Evolutionary conservation across 2,113 vertebrate genomes (phyloP), one percentile per base, ranked within the genome.

Genomic region (Cryptotis parvus): DNA sequence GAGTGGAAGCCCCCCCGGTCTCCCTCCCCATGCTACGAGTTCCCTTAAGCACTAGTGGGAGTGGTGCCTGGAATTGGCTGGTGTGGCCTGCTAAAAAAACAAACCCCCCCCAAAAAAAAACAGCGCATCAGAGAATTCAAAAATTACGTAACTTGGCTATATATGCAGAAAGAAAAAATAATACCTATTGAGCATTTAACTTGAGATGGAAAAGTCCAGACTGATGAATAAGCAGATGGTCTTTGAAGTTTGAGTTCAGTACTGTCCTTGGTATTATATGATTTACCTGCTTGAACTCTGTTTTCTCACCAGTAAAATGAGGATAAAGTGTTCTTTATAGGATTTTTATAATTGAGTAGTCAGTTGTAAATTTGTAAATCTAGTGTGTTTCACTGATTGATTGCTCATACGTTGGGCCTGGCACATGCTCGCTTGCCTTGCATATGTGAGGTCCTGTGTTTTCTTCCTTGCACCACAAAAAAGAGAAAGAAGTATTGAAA

Each of bases 251-350:
- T 61, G 10, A 33, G 18, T 86, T 88, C 33, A 65, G 35, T 88
- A 35, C 37, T 89, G 35, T 43, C 52, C 68, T 29, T 39, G 39
- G 82, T 39, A 65, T 39, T 81, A 55, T 26, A 43, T 91, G 72
- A 37, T 37, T 72, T 80, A 41, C 20, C 24, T 83, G 27, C 65
- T 93, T 69, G 68, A 63, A 75, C 14, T 81, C 29, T 65, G 31
- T 92, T 90, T 92, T 80, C 68, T 90, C 74, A 72, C 74, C 61
- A 80, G n/a, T 87, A 82, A 83, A 80, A 61, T 70, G 45, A 91
- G 26, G 70, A 41, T 49, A 81, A 26, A 29, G 27, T n/a, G 39
- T 82, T 18, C 55, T 70, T 69, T 73, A 63, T 33, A 65, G 58
- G 35, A 70, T 75, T 75, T 14, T 58, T 72, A 33, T 16, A 87